A percentile compares a stretch with the other conserved stretches of the same genome.
Conservation (phyloP, 2,797 vertebrate genomes). For the Propithecus deckenii region DNA sequence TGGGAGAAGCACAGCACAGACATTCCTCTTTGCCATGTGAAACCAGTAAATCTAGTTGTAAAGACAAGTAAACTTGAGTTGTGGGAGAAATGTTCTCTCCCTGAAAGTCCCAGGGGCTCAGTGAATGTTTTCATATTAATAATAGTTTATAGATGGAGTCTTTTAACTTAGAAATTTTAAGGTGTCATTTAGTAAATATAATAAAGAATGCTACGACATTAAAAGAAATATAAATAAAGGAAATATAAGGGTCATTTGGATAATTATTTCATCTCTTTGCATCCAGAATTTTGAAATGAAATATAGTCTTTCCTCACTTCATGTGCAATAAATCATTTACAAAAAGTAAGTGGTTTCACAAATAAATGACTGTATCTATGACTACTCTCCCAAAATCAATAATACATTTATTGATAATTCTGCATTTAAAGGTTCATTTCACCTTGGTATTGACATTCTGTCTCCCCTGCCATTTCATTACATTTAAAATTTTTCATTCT, state of each 20-base stretch:
- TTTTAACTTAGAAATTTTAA: slow-evolving; percentile 9
- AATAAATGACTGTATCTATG: slow-evolving; percentile 73
- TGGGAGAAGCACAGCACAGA: neutral
- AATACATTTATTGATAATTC: slow-evolving; percentile 73
- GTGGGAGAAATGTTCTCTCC: slow-evolving; percentile 23
- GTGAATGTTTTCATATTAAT: neutral
- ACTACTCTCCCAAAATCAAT: slow-evolving; percentile 62
- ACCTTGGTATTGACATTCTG: slow-evolving; percentile 72
- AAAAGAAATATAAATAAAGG: slow-evolving; percentile 45
- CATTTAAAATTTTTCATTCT: slow-evolving; percentile 66
- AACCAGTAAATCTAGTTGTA: neutral
- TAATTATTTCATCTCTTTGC: slow-evolving; percentile 48
- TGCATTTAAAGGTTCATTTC: slow-evolving; percentile 74
- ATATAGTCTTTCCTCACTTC: slow-evolving; percentile 11
- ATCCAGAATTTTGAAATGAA: slow-evolving; percentile 48
- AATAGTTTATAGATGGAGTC: neutral
- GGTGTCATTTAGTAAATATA: neutral
- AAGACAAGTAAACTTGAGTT: slow-evolving; percentile 32
- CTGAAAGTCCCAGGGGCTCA: slow-evolving; percentile 28
- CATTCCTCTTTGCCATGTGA: neutral
- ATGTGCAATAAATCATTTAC: slow-evolving; percentile 46
- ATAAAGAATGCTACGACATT: neutral
- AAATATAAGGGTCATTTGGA: slow-evolving; percentile 30
- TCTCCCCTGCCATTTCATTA: slow-evolving; percentile 62
- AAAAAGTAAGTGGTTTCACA: slow-evolving; percentile 61